These are phyloP conservation scores for Epizoanthus illoricatus DNA, from an alignment of 92 coral and sea anemone genomes.

Conservation along the genomic window DNA sequence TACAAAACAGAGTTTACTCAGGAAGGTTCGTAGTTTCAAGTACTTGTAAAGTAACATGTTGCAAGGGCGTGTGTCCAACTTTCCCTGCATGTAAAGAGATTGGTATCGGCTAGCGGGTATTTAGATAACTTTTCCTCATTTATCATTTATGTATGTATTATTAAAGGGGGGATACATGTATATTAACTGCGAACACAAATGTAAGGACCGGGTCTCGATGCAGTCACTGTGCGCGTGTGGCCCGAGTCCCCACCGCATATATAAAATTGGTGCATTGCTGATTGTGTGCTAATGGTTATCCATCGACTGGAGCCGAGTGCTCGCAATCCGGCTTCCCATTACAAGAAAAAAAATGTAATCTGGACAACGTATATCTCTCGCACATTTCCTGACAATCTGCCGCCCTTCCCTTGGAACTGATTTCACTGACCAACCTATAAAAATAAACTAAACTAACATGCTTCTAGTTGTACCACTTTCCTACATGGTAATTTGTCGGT, in stretches of 20 bases:
- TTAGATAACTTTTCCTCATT: background rate
- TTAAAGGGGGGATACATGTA: too few species aligned
- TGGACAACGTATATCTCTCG: background rate
- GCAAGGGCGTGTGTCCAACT: background rate
- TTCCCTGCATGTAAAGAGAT: background rate
- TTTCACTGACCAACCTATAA: too few species aligned
- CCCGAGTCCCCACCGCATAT: too few species aligned
- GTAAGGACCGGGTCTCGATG: too few species aligned
- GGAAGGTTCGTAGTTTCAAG: slow-evolving; percentile 3
- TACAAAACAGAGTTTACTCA: slow-evolving; percentile 3
- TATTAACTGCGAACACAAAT: too few species aligned
- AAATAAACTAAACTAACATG: too few species aligned
- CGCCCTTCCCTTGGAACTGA: background rate
- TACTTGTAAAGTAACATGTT: slow-evolving; percentile 15
- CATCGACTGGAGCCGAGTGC: background rate
- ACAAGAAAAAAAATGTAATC: slow-evolving; percentile 11
- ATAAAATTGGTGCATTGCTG: background rate
- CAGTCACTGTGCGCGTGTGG: too few species aligned
- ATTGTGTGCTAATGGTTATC: background rate
- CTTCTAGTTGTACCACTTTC: too few species aligned
- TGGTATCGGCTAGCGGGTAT: background rate
- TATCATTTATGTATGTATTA: background rate
- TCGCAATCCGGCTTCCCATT: background rate
- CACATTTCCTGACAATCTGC: slow-evolving; percentile 34
- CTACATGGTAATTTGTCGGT: too few species aligned